Conservation (phyloP, 1,140 invertebrate species). For the Musca domestica region DNA sequence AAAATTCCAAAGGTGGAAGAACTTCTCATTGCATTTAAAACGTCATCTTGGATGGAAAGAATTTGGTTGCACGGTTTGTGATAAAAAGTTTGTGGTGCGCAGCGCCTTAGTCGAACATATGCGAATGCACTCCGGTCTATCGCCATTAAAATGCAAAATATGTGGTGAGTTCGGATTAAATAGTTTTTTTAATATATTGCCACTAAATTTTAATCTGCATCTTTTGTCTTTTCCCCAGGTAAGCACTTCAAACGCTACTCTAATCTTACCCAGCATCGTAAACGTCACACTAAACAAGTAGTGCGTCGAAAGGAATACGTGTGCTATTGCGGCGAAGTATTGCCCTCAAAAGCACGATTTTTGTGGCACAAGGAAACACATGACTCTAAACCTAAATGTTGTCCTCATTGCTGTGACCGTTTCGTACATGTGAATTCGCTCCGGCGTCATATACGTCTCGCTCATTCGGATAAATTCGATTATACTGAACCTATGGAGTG, state of each 20-base stretch:
- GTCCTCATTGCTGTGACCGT: conserved; percentile 77
- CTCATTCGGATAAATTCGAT: conserved; percentile 75
- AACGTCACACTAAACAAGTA: conserved; percentile 65
- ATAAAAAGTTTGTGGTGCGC: conserved; percentile 76
- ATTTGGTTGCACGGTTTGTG: conserved; percentile 71
- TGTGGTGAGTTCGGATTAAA: conserved; percentile 61
- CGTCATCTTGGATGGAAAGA: conserved; percentile 69
- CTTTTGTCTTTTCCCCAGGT: conserved; percentile 27
- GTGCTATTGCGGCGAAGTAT: conserved; percentile 76
- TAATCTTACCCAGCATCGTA: conserved; percentile 81
- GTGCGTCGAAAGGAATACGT: conserved; percentile 76
- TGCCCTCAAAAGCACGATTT: conserved; percentile 78
- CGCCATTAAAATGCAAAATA: conserved; percentile 76
- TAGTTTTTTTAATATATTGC: background rate
- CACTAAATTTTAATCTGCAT: background rate
- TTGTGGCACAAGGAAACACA: conserved; percentile 84
- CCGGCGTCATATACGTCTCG: conserved; percentile 76
- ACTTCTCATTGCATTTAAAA: conserved; percentile 73
- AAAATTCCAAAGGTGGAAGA: conserved; percentile 70
- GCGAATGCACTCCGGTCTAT: conserved; percentile 76
- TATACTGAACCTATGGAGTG: conserved; percentile 73
- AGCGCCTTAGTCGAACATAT: conserved; percentile 77
- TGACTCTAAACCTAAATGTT: conserved; percentile 77
- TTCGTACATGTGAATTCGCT: conserved; percentile 79
- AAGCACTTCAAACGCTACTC: conserved; percentile 81